Evolutionary conservation across 2,888 invertebrate genomes (phyloP).

Genomic region (Glaucopsyche alexis): DNA sequence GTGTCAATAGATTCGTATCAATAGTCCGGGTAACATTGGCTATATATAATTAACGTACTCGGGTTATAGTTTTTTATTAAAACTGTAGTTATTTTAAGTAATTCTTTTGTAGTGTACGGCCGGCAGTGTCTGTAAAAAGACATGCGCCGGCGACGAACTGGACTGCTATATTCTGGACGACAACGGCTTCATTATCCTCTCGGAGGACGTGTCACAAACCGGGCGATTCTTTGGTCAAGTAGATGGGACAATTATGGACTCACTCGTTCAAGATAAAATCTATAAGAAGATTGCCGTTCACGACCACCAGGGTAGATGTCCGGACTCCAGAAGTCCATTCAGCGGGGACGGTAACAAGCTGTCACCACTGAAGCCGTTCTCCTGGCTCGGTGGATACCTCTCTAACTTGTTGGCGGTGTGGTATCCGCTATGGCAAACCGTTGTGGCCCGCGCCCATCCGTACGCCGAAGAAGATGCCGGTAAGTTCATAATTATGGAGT

Average conservation of each 20-base stretch:
- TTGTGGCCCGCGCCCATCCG: constrained; percentile 56
- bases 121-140: constrained; percentile 86
- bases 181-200: constrained; percentile 95
- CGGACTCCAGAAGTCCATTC: constrained; percentile 83
- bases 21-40: no score
- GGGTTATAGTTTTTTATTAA: no score
- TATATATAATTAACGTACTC: no score
- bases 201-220: constrained; percentile 91
- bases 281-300: constrained; percentile 92
- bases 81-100: no score
- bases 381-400: constrained; percentile 78
- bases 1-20: no score
- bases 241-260: constrained; percentile 96
- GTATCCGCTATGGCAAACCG: constrained; percentile 72
- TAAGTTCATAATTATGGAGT: constrained; percentile 48
- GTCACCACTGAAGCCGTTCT: constrained; percentile 73
- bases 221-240: constrained; percentile 97
- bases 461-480: constrained; percentile 77
- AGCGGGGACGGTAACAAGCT: constrained; percentile 73
- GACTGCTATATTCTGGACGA: constrained; percentile 97
- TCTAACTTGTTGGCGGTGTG: constrained; percentile 72
- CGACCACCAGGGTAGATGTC: constrained; percentile 94
- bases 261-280: constrained; percentile 92
- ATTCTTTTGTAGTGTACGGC: constrained; percentile 83
- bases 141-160: constrained; percentile 91